Evolutionary conservation across 1,140 invertebrate species (phyloP).

Genomic region (Zaprionus vittiger): DNA sequence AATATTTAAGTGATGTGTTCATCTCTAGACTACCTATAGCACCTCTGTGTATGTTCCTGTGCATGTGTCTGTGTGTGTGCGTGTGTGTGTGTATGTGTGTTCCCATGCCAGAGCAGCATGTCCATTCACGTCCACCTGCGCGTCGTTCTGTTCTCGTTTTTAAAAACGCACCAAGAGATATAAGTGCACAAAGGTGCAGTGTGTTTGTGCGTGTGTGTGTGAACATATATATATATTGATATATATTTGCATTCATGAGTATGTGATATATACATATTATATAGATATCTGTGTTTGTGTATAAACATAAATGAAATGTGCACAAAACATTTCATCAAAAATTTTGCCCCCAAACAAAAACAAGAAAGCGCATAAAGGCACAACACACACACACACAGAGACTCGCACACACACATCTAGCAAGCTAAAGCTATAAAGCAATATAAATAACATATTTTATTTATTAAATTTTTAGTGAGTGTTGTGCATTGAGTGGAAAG

Average conservation of each 20-base stretch:
- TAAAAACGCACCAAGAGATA: constrained; percentile 53
- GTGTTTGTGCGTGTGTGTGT: constrained; percentile 10
- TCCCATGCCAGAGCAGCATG: neutral
- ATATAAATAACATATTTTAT: constrained; percentile 81
- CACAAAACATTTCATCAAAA: constrained; percentile 79
- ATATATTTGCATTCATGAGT: neutral
- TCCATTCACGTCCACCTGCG: constrained; percentile 31
- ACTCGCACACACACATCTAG: constrained; percentile 7
- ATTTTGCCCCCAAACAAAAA: constrained; percentile 62
- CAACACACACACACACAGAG: constrained; percentile 15
- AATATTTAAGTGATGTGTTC: constrained; percentile 47
- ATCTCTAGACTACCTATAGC: constrained; percentile 37
- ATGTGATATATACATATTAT: constrained; percentile 9
- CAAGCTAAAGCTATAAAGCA: constrained; percentile 63
- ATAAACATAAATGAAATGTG: constrained; percentile 67
- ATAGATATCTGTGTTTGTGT: constrained; percentile 6
- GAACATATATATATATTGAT: constrained; percentile 5
- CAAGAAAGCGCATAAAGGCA: constrained; percentile 63
- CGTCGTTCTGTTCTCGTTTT: constrained; percentile 55
- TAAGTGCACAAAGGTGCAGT: neutral
- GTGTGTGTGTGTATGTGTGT: constrained; percentile 8
- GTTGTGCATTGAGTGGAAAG: constrained; percentile 73
- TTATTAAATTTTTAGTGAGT: constrained; percentile 81
- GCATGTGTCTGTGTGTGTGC: neutral
- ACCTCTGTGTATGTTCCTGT: constrained; percentile 1